Conservation (phyloP, 2,113 vertebrate genomes). For the Oncorhynchus gorbuscha region DNA sequence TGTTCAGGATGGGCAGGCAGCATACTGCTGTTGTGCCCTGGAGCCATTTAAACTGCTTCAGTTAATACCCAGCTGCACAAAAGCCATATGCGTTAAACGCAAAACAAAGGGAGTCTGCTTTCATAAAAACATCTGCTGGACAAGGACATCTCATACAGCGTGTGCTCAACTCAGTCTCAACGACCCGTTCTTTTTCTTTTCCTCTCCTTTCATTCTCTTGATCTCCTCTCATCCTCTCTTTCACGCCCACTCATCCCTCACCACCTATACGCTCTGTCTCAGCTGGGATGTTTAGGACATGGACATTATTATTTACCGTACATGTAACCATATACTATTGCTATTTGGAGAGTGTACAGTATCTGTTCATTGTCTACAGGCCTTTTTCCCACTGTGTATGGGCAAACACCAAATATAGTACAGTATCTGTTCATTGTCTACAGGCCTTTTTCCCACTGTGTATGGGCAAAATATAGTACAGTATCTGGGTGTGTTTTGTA, state of each 20-base stretch:
- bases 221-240: slow-evolving; percentile 12
- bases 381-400: no score
- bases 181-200: slow-evolving; percentile 13
- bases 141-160: slow-evolving; percentile 34
- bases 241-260: slow-evolving; percentile 37
- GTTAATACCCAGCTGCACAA: slow-evolving; percentile 58
- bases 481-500: no score
- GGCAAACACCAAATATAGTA: not conserved
- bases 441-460: not conserved
- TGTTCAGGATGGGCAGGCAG: not conserved
- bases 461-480: not conserved
- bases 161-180: slow-evolving; percentile 42
- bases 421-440: slow-evolving; percentile 3
- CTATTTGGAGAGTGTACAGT: slow-evolving; percentile 53
- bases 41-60: slow-evolving; percentile 43
- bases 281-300: slow-evolving; percentile 10
- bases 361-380: not conserved
- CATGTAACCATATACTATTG: not conserved
- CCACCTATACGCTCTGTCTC: not conserved
- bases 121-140: slow-evolving; percentile 57
- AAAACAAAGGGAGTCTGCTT: slow-evolving; percentile 40
- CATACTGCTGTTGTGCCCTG: slow-evolving; percentile 33
- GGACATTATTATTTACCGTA: not conserved
- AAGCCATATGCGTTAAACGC: slow-evolving; percentile 49
- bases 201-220: not conserved